Evolutionary conservation across 1,140 invertebrate species (phyloP).

Genomic region (Meloidogyne floridensis): DNA sequence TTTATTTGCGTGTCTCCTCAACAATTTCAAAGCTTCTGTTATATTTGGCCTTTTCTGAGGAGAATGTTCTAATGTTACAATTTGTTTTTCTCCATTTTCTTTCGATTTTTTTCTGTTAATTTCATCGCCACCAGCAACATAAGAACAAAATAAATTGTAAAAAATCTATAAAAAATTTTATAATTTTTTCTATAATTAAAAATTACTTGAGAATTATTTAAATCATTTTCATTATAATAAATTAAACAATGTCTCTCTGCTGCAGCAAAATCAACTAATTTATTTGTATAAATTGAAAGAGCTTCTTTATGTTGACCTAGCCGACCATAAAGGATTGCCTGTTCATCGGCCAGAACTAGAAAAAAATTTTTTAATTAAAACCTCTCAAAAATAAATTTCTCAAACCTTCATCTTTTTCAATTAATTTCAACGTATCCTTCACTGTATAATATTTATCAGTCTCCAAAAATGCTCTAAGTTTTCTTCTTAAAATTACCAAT

Average conservation of each 20-base stretch:
- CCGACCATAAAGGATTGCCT: constrained; percentile 85
- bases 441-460: constrained; percentile 20
- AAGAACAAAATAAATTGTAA: constrained; percentile 48
- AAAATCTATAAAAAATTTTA: constrained; percentile 46
- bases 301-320: constrained; percentile 85
- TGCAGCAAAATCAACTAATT: constrained; percentile 77
- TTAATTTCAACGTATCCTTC: constrained; percentile 10
- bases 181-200: constrained; percentile 14
- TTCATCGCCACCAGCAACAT: constrained; percentile 27
- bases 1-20: constrained; percentile 43
- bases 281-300: constrained; percentile 84
- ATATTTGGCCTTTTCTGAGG: constrained; percentile 37
- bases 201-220: constrained; percentile 33
- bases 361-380: background rate
- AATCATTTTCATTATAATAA: constrained; percentile 46
- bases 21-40: constrained; percentile 45
- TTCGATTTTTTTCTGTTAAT: constrained; percentile 12
- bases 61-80: constrained; percentile 7
- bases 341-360: constrained; percentile 79
- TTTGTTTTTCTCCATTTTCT: constrained; percentile 15
- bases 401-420: constrained; percentile 17
- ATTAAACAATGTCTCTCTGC: constrained; percentile 71
- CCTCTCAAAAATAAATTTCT: background rate
- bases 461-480: constrained; percentile 24
- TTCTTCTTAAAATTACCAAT: constrained; percentile 13